phyloP scores from a whole-genome alignment of 2,113 vertebrate genomes.

The Nothobranchius kuhntae region DNA sequence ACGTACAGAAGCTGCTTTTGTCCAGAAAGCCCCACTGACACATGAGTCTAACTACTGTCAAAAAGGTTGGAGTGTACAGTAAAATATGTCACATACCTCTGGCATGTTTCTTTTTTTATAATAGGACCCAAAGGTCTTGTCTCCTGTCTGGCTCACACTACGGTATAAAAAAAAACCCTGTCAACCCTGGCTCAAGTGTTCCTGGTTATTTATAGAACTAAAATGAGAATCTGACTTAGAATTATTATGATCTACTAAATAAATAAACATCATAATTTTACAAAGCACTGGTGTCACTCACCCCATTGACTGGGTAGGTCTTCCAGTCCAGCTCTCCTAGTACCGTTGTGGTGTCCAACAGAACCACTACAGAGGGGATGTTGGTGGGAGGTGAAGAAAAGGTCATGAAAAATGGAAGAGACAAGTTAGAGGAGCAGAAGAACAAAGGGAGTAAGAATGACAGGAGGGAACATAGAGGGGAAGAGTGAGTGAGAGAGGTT shows the following conservation, averaged over 20 bases:
- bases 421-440: slow-evolving; percentile 36
- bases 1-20: not conserved
- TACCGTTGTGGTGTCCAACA: slow-evolving; percentile 92
- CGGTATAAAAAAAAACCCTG: not conserved
- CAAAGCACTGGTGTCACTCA: slow-evolving; percentile 76
- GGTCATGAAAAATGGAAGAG: slow-evolving; percentile 32
- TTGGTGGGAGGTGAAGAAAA: slow-evolving; percentile 14
- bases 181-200: not conserved
- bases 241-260: too few relatives aligned
- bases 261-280: not conserved
- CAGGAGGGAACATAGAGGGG: slow-evolving; percentile 14
- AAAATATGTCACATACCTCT: slow-evolving; percentile 15
- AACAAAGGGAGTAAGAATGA: slow-evolving; percentile 30
- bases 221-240: too few relatives aligned
- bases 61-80: not conserved
- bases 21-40: slow-evolving; percentile 5
- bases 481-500: slow-evolving; percentile 26
- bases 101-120: slow-evolving; percentile 7
- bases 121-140: slow-evolving; percentile 19
- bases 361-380: slow-evolving; percentile 81
- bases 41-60: slow-evolving; percentile 20
- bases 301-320: slow-evolving; percentile 96
- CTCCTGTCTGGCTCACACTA: slow-evolving; percentile 9
- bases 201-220: slow-evolving; percentile 1
- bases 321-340: slow-evolving; percentile 95